These are phyloP conservation scores for Kradibia gibbosae DNA, from an alignment of 1,140 invertebrate species.

Conservation along the genomic window DNA sequence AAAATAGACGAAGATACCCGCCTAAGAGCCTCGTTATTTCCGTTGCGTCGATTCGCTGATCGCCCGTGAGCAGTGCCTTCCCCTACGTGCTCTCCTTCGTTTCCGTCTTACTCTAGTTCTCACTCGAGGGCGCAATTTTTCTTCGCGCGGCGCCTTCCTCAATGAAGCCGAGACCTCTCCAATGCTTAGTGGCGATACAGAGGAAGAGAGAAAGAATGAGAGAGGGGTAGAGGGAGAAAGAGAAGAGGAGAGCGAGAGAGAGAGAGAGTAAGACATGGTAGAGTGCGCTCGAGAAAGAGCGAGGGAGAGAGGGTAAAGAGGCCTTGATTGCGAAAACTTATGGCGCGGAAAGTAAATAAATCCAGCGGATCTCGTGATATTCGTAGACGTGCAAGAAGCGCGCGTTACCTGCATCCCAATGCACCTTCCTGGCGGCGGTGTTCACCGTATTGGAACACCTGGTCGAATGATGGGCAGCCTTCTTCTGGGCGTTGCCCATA, in stretches of 20 bases:
- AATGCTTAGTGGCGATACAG: no score
- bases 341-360: constrained; percentile 3
- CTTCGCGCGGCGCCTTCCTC: not conserved
- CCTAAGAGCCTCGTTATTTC: constrained; percentile 19
- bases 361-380: not conserved
- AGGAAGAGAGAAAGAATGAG: not conserved
- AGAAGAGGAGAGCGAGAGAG: not conserved
- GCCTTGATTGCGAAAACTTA: no score
- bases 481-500: constrained; percentile 68
- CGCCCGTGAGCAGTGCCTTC: not conserved
- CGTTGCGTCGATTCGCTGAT: constrained; percentile 19
- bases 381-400: not conserved
- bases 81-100: not conserved
- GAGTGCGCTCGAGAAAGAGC: not conserved
- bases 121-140: not conserved
- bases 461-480: constrained; percentile 59
- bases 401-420: constrained; percentile 68
- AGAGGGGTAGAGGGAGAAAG: not conserved
- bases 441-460: constrained; percentile 52
- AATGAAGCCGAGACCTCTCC: no score
- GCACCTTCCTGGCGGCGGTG: constrained; percentile 59
- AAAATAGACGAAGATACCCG: constrained; percentile 36
- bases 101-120: not conserved
- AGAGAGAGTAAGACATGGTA: not conserved
- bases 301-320: not conserved